Base-by-base conservation (phyloP, 2,888 invertebrate species). In the Margaritifera margaritifera region DNA sequence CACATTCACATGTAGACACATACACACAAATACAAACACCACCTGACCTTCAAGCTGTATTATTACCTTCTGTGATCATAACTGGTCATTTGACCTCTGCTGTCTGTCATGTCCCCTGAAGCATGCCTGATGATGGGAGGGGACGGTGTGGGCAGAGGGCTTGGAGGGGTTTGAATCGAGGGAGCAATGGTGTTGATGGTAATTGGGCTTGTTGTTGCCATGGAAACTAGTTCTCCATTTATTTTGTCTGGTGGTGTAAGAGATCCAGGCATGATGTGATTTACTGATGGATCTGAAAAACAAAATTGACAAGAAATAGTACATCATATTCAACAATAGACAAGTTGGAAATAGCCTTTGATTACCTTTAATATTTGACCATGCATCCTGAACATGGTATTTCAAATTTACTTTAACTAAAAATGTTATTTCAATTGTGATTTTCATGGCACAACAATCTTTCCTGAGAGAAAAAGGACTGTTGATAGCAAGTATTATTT, bases 141-240 rank as follows among this genome's bases (percentile, higher is more conserved):
- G 18, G 91, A 91, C 42, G 91, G 91, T 52, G 91, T 91, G 42
- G 91, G 91, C 57, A 91, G 85, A 25, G 94, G 94, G 81, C 94
- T 94, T 68, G 94, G 94, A 78, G 96, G 95, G 73, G 95, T 94
- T 90, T 95, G 95, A 90, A 95, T 93, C 80, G 92, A 92, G 84
- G 94, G 93, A 25, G 87, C 80, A 73, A 90, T 80, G 64, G 87
- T 77, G 58, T 80, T 80, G 63, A 89, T 80, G 67, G 83, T 84
- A 55, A 88, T 82, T 27, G 87, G 84, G 69, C 82, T 76, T 50
- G 83, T 77, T 71, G 85, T 87, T 72, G 84, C 84, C 85, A 86
- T 84, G 79, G 82, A 78, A 75, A 86, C 86, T 79, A 83, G 77
- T 63, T 88, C 90, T 62, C 89, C 89, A 82, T 89, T 90, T 79